A percentile compares a stretch with the other conserved stretches of the same genome.
Conservation (phyloP, 2,113 vertebrate genomes). For the Psammodynastes pulverulentus region DNA sequence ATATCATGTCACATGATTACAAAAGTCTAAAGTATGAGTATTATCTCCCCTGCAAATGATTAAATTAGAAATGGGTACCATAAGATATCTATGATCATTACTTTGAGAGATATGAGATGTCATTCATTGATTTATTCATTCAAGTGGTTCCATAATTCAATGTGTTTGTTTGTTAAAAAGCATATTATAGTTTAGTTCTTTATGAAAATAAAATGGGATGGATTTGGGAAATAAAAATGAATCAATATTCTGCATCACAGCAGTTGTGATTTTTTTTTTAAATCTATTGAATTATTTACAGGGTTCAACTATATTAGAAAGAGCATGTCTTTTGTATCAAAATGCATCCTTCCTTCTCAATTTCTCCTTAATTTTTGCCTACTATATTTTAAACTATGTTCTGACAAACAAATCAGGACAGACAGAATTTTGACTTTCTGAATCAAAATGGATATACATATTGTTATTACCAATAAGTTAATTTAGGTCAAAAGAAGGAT, state of each 20-base stretch:
- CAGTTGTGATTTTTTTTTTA: not conserved
- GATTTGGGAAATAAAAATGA: not conserved
- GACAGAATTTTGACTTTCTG: not conserved
- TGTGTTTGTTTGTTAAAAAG: not conserved
- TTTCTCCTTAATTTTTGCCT: not conserved
- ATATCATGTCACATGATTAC: not conserved
- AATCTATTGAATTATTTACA: not conserved
- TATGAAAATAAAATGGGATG: not conserved
- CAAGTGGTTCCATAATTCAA: not conserved
- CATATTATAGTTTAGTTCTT: not conserved
- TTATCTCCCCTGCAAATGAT: not conserved
- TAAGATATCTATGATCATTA: not conserved
- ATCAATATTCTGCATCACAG: not conserved
- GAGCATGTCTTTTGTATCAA: not conserved
- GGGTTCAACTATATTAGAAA: not conserved
- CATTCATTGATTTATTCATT: not conserved
- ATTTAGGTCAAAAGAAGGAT: not conserved
- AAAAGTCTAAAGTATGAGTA: not conserved
- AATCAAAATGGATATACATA: not conserved
- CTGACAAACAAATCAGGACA: not conserved
- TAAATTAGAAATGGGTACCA: not conserved
- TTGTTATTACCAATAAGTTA: not conserved
- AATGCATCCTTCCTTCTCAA: not conserved
- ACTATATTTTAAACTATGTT: not conserved
- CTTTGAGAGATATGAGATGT: not conserved